phyloP scores from a whole-genome alignment of 2,113 vertebrate species.

The Sus scrofa region DNA sequence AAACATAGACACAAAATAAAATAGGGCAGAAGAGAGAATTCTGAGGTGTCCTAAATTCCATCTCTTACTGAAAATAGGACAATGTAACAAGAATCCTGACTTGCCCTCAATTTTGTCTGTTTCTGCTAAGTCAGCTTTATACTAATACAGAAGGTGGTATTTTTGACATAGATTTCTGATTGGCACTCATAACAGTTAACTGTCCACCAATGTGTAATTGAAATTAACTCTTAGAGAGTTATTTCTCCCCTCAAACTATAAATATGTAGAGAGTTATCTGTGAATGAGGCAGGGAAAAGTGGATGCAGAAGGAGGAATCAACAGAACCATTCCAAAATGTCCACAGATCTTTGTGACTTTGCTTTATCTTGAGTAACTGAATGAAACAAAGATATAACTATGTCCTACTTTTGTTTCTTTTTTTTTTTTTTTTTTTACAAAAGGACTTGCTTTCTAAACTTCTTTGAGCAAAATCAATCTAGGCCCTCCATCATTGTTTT shows the following conservation, averaged over 20 bases:
- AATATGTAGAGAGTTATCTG: constrained; percentile 15
- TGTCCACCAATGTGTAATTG: constrained; percentile 50
- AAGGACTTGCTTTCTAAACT: constrained; percentile 34
- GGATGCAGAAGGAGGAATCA: not conserved
- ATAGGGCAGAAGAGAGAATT: constrained; percentile 76
- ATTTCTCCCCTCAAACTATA: not conserved
- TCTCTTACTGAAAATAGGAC: constrained; percentile 77
- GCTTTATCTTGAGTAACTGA: constrained; percentile 6
- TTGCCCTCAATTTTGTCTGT: constrained; percentile 79
- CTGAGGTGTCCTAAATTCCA: constrained; percentile 76
- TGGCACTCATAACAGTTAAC: constrained; percentile 22
- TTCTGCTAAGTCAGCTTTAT: constrained; percentile 78
- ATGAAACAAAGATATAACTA: constrained; percentile 9
- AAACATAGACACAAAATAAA: constrained; percentile 78
- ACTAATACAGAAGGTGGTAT: constrained; percentile 57
- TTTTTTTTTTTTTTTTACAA: not conserved
- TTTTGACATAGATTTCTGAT: constrained; percentile 74
- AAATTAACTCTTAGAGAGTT: constrained; percentile 48
- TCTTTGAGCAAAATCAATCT: not conserved
- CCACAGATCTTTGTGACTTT: constrained; percentile 1
- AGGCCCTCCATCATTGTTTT: not conserved
- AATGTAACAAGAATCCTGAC: constrained; percentile 74
- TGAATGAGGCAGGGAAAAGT: not conserved
- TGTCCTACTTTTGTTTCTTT: not conserved
- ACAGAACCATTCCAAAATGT: not conserved